Evolutionary conservation across 2,888 invertebrate genomes (phyloP), one percentile per base, ranked within the genome.

Genomic region (Sminthurinus aureus): DNA sequence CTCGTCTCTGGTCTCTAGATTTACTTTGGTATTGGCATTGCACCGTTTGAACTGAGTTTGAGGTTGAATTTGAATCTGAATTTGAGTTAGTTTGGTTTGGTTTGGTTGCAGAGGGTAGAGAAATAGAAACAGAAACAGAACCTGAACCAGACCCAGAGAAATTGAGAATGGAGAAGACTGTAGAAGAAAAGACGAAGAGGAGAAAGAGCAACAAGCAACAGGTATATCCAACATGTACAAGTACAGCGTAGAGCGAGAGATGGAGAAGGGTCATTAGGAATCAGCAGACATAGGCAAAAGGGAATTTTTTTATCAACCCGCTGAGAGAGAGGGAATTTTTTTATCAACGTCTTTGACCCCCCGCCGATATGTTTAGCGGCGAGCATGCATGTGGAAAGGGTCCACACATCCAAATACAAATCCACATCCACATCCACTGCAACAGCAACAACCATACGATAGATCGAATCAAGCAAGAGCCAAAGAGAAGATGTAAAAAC

Each of bases 211-310:
- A 18, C 64, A 18, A 8, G 18, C 3, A 15, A 4, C 1, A 4
- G 3, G n/a, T n/a, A 64, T 9, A 64, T n/a, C 38, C 3, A 4
- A 64, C 64, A 1, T n/a, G n/a, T n/a, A 64, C 64, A 64, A n/a
- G n/a, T 64, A 64, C 64, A 64, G 18, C 8, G n/a, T n/a, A 73
- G 24, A 64, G 12, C 8, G 84, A 52, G 64, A 18, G 77, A 50
- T 26, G 73, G 66, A 71, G 79, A 83, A 85, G 85, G 86, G 86
- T 85, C 85, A 86, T 86, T 86, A 86, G 85, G 84, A 86, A 86
- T 86, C 86, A 86, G 85, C 84, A 86, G 86, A 86, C 86, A 86
- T 85, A 86, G 83, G 86, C 84, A 85, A 85, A 85, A 85, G 86
- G 84, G 81, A 85, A 83, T 38, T 38, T 38, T 85, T 85, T 85